Evolutionary conservation across 2,113 vertebrate species (phyloP).

Genomic region (Nothoprocta perdicaria): DNA sequence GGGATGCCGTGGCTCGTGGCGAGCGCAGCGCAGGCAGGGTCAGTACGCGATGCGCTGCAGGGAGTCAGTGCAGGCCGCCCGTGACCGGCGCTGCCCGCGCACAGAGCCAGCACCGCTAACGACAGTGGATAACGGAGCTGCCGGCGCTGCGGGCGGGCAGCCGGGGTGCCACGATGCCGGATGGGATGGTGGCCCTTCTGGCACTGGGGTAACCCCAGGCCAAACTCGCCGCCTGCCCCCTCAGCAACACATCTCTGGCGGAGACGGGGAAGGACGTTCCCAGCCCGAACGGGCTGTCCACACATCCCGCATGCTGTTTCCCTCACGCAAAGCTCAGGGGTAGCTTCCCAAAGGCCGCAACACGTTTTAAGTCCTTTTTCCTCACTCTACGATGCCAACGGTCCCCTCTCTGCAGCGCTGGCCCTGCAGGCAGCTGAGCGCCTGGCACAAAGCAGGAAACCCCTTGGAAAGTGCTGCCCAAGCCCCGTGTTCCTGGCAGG

Average conservation of each 20-base stretch:
- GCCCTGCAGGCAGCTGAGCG: too few species aligned
- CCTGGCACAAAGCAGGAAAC: too few species aligned
- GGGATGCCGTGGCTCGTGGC: too few species aligned
- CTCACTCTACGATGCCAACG: background rate
- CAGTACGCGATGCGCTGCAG: too few species aligned
- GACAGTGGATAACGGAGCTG: too few species aligned
- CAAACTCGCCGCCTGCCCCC: accelerated
- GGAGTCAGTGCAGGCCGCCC: too few species aligned
- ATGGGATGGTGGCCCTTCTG: background rate
- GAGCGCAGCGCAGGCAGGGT: too few species aligned
- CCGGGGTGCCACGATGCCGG: background rate
- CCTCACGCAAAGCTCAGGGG: background rate
- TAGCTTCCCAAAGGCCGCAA: background rate
- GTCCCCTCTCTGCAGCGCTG: background rate
- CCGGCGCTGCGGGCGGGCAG: background rate
- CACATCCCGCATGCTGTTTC: background rate
- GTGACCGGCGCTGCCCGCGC: too few species aligned
- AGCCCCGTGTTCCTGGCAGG: too few species aligned
- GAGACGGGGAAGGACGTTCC: background rate
- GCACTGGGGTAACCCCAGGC: background rate
- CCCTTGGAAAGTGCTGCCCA: too few species aligned
- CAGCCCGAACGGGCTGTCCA: background rate
- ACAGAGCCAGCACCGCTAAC: too few species aligned
- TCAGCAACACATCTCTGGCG: background rate
- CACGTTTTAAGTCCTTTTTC: background rate